Evolutionary conservation across 2,888 invertebrate species (phyloP).

Genomic region (Amphimallon solstitiale): DNA sequence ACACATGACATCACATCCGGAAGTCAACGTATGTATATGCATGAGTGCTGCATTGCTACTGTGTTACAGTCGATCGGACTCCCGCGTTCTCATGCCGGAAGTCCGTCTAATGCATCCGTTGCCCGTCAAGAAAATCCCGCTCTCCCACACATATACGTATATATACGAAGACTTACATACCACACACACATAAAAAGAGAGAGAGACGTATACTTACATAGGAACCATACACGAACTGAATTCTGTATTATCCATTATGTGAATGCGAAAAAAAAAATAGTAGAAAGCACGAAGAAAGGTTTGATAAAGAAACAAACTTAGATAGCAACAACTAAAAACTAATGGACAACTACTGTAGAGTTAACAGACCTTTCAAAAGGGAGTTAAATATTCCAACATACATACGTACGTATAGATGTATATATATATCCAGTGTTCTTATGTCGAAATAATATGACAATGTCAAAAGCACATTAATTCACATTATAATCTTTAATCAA

Average conservation of each 20-base stretch:
- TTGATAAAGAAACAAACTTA: background rate
- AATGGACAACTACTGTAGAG: constrained; percentile 12
- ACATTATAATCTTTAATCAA: too few species aligned
- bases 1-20: constrained; percentile 60
- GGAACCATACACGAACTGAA: constrained; percentile 25
- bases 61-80: constrained; percentile 63
- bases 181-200: constrained; percentile 13
- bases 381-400: constrained; percentile 4
- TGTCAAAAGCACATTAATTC: too few species aligned
- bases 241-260: constrained; percentile 29
- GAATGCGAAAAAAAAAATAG: constrained; percentile 14
- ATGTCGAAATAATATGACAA: too few species aligned
- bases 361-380: background rate
- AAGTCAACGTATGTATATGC: constrained; percentile 59
- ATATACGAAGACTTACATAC: constrained; percentile 10
- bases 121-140: constrained; percentile 48
- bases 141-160: constrained; percentile 17
- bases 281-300: constrained; percentile 19
- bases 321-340: constrained; percentile 14
- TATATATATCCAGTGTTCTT: too few species aligned
- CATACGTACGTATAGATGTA: background rate
- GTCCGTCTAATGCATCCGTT: constrained; percentile 72
- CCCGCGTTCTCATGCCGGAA: constrained; percentile 64
- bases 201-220: constrained; percentile 10
- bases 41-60: constrained; percentile 59